Conservation (phyloP, 2,113 vertebrate genomes). For the Castor canadensis region DNA sequence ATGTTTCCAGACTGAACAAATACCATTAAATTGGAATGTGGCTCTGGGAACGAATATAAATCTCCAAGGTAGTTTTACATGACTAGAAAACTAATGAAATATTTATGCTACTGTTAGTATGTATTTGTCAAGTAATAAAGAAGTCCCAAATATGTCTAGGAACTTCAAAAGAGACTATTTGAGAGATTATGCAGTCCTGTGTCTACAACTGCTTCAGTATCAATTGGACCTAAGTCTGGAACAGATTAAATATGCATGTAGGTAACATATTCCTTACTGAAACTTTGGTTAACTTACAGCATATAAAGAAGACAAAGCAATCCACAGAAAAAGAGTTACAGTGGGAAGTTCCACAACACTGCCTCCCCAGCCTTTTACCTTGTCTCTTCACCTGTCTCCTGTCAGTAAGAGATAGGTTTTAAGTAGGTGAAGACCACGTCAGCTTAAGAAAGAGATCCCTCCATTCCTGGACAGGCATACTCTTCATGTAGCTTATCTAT, state of each 20-base stretch:
- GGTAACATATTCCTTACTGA: background rate
- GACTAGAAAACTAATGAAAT: background rate
- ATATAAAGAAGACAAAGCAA: background rate
- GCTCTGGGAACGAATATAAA: background rate
- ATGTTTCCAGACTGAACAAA: background rate
- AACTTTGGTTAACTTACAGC: background rate
- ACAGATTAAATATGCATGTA: background rate
- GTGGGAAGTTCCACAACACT: background rate
- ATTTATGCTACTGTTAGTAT: background rate
- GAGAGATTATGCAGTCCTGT: background rate
- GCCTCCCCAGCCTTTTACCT: background rate
- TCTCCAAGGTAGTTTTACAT: background rate
- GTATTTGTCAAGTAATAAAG: background rate
- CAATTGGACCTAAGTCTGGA: background rate
- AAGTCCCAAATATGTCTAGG: background rate
- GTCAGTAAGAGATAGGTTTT: background rate
- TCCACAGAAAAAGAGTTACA: background rate
- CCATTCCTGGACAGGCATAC: rapidly evolving
- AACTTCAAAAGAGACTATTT: background rate
- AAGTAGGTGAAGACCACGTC: background rate
- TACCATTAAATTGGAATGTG: background rate
- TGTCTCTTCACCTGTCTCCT: background rate
- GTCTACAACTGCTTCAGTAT: background rate
- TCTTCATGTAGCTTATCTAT: background rate
- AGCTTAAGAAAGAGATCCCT: background rate